Evolutionary conservation across 2,113 vertebrate species (phyloP), one percentile per base, ranked within the genome.

Genomic region (Percina caprodes): DNA sequence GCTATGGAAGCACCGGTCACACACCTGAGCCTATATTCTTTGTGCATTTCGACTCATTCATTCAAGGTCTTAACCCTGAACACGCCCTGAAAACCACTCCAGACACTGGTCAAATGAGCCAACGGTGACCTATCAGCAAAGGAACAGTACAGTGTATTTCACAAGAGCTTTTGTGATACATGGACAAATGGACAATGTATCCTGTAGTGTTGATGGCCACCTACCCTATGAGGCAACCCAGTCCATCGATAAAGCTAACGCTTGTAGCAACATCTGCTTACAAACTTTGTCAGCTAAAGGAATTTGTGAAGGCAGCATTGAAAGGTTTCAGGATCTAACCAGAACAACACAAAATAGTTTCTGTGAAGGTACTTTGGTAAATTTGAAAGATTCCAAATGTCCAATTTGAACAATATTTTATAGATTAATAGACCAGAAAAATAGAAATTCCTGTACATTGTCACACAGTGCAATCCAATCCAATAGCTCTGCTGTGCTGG

Each of bases 11-110:
- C 58, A 14, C 13, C 30, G 49, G 18, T 75, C 69, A 74, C 85
- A 86, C 92, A 94, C 91, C 88, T 91, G 88, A 83, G 56, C 58
- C 77, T 67, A 39, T 66, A 30, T 74, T 74, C 81, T 88, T 68
- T 75, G 56, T 86, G 58, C 16, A 5, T 70, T 74, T 80, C 33
- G n/a, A 61, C 77, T 76, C 68, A 42, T 77, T 82, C 76, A 60
- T 69, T 74, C 68, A 65, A 14, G 19, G 69, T 80, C 54, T 48
- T 79, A 87, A 80, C 70, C 86, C 84, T 65, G 68, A 68, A 79
- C 73, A 79, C 0, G 3, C 23, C 18, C 55, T 35, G 33, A 70
- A 71, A 82, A 61, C 24, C 11, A n/a, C 55, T 54, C 21, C 45
- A 55, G 30, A 81, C 54, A 54, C 30, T 55, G n/a, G 68, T 63